A percentile compares a stretch with the other conserved stretches of the same genome.
Evolutionary conservation across 2,888 invertebrate genomes (phyloP).

Genomic region (Tenthredo distinguenda): DNA sequence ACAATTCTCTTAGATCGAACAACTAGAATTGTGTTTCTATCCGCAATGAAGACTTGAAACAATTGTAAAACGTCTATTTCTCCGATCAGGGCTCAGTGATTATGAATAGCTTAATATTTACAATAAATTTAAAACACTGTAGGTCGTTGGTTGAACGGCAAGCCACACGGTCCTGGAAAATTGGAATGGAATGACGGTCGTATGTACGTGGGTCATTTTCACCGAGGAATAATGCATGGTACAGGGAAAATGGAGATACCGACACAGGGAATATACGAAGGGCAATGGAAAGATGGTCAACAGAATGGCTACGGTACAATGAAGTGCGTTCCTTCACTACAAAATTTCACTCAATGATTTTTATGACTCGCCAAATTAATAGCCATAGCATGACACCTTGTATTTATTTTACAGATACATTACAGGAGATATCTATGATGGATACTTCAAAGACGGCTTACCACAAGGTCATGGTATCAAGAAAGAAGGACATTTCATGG

Average conservation of each 20-base stretch:
- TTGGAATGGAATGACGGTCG: slow-evolving; percentile 91
- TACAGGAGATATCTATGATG: slow-evolving; percentile 91
- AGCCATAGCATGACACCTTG: background rate
- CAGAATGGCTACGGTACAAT: slow-evolving; percentile 90
- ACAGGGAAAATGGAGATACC: slow-evolving; percentile 86
- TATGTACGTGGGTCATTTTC: slow-evolving; percentile 90
- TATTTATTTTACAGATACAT: slow-evolving; percentile 79
- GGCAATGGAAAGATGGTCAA: slow-evolving; percentile 89
- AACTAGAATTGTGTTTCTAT: slow-evolving; percentile 31
- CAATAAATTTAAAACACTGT: background rate
- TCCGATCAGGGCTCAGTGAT: background rate
- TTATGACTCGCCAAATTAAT: background rate
- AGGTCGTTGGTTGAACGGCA: slow-evolving; percentile 90
- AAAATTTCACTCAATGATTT: background rate
- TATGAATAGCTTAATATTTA: background rate
- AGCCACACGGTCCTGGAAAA: slow-evolving; percentile 91
- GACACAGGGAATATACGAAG: slow-evolving; percentile 86
- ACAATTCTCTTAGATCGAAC: background rate
- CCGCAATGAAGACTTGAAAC: background rate
- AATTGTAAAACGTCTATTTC: background rate
- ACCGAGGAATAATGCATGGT: slow-evolving; percentile 87
- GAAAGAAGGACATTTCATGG: slow-evolving; percentile 88
- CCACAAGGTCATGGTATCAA: slow-evolving; percentile 93
- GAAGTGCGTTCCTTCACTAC: slow-evolving; percentile 77
- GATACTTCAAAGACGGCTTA: slow-evolving; percentile 91